Evolutionary conservation across 1,140 invertebrate species (phyloP).

Genomic region (Cotesia glomerata): DNA sequence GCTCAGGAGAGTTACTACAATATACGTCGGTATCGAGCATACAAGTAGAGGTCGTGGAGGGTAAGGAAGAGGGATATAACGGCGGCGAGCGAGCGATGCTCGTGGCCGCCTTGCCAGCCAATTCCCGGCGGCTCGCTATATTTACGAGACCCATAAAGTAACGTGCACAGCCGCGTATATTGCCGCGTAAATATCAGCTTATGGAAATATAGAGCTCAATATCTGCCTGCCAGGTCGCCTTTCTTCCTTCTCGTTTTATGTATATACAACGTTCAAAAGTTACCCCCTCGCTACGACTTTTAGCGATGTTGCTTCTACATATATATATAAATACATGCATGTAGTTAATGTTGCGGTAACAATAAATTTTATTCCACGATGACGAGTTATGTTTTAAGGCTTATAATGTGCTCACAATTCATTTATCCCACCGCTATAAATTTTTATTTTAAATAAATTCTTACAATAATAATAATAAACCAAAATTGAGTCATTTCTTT

Average conservation of each 20-base stretch:
- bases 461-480: too few species aligned
- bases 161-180: slow-evolving; percentile 62
- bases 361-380: too few species aligned
- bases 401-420: too few species aligned
- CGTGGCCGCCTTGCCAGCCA: slow-evolving; percentile 59
- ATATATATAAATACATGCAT: slow-evolving; percentile 12
- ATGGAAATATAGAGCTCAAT: slow-evolving; percentile 68
- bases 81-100: slow-evolving; percentile 29
- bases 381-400: too few species aligned
- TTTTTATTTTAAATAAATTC: too few species aligned
- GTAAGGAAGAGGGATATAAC: slow-evolving; percentile 31
- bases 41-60: slow-evolving; percentile 19
- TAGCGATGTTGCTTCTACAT: slow-evolving; percentile 17
- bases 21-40: not conserved
- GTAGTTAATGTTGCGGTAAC: too few species aligned
- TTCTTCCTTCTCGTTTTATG: slow-evolving; percentile 24
- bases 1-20: slow-evolving; percentile 1
- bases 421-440: too few species aligned
- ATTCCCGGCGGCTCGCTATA: slow-evolving; percentile 61
- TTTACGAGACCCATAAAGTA: slow-evolving; percentile 66
- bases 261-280: not conserved
- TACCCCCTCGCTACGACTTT: not conserved
- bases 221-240: slow-evolving; percentile 56
- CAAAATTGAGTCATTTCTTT: too few species aligned
- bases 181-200: slow-evolving; percentile 66